Evolutionary conservation across 2,888 invertebrate genomes (phyloP).

Genomic region (Phlogophora meticulosa): DNA sequence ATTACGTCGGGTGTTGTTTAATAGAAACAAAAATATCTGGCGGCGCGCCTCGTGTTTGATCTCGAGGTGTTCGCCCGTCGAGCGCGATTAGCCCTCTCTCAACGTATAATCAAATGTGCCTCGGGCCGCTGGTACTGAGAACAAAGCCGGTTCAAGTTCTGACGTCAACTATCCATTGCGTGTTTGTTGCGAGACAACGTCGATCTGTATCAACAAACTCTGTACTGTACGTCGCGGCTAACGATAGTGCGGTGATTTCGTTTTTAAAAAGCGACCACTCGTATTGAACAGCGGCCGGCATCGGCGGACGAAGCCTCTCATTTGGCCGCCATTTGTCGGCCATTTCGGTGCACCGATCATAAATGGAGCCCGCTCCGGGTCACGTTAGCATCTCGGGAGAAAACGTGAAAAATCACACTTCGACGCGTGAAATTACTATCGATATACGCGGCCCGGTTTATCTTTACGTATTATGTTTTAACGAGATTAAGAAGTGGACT

Average conservation of each 20-base stretch:
- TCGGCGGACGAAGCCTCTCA: conserved; percentile 90
- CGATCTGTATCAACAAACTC: conserved; percentile 22
- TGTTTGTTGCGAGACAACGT: conserved; percentile 25
- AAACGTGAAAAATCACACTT: conserved; percentile 91
- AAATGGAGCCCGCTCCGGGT: conserved; percentile 89
- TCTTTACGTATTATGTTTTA: conserved; percentile 58
- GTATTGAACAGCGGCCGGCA: conserved; percentile 83
- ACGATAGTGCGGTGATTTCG: conserved; percentile 46
- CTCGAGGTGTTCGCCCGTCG: conserved; percentile 91
- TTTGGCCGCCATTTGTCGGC: conserved; percentile 91
- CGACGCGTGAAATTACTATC: conserved; percentile 85
- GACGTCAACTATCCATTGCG: conserved; percentile 70
- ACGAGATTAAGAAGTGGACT: conserved; percentile 57
- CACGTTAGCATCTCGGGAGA: conserved; percentile 89
- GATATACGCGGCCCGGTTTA: conserved; percentile 67
- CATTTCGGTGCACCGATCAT: conserved; percentile 91
- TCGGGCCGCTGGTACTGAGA: conserved; percentile 80
- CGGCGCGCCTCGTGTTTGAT: conserved; percentile 91
- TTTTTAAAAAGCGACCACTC: conserved; percentile 80
- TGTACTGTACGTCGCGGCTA: conserved; percentile 59
- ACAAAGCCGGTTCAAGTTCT: conserved; percentile 57
- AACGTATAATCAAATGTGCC: conserved; percentile 91
- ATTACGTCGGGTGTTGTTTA: conserved; percentile 92
- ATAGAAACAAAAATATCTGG: conserved; percentile 92
- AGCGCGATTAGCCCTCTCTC: conserved; percentile 91